Evolutionary conservation across 2,888 invertebrate genomes (phyloP).

Genomic region (Drosophila birchii): DNA sequence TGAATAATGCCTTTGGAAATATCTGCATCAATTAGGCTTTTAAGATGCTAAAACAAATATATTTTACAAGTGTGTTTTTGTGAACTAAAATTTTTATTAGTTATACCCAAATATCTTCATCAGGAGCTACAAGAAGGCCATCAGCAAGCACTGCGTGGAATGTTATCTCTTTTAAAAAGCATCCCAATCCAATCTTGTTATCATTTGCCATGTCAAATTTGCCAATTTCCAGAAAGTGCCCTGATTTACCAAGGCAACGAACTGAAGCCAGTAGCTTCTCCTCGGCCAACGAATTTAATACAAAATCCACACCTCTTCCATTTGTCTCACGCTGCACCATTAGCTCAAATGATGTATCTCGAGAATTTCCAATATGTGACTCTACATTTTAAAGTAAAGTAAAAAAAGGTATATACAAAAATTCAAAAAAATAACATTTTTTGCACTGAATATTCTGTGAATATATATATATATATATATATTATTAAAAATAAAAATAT

Average conservation of each 20-base stretch:
- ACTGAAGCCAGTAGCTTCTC: slow-evolving; percentile 93
- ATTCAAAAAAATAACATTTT: neutral
- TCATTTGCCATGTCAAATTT: slow-evolving; percentile 92
- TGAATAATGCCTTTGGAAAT: slow-evolving; percentile 88
- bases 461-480: neutral
- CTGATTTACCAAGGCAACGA: slow-evolving; percentile 87
- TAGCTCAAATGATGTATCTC: slow-evolving; percentile 94
- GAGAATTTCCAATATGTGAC: slow-evolving; percentile 93
- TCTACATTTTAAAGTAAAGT: slow-evolving; percentile 53
- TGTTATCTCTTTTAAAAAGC: slow-evolving; percentile 89
- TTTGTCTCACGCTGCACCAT: slow-evolving; percentile 92
- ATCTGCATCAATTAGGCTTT: slow-evolving; percentile 87
- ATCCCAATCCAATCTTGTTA: slow-evolving; percentile 87
- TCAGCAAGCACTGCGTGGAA: slow-evolving; percentile 93
- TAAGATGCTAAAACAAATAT: slow-evolving; percentile 82
- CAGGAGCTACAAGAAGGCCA: slow-evolving; percentile 86
- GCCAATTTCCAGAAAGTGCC: slow-evolving; percentile 93
- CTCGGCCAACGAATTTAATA: slow-evolving; percentile 95
- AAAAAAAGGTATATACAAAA: neutral
- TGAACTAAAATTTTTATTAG: neutral
- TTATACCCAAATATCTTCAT: slow-evolving; percentile 83
- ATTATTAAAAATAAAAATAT: too few relatives aligned
- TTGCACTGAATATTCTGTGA: neutral
- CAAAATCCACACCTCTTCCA: slow-evolving; percentile 95
- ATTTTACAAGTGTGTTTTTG: neutral